Evolutionary conservation across 2,888 invertebrate genomes (phyloP).

Genomic region (Metacarcinus magister): DNA sequence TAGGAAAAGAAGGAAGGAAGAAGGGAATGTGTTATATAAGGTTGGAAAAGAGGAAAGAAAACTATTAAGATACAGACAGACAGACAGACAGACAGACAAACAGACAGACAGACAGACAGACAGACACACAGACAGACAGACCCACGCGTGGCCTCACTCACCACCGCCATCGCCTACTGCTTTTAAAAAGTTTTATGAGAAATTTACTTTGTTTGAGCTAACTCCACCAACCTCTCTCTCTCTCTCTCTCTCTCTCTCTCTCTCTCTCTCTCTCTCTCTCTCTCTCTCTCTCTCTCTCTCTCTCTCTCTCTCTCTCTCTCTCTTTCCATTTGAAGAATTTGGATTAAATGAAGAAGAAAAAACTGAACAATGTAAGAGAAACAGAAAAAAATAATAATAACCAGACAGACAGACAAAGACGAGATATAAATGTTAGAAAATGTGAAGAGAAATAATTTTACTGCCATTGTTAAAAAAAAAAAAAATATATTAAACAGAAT

Average conservation of each 20-base stretch:
- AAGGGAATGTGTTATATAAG: too few species aligned
- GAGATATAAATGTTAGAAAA: too few species aligned
- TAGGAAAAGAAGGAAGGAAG: too few species aligned
- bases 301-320: constrained; percentile 2
- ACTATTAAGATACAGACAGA: too few species aligned
- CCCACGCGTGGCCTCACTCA: too few species aligned
- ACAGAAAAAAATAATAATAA: background rate
- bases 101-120: too few species aligned
- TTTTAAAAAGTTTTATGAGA: background rate
- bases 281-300: background rate
- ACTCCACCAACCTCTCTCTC: background rate
- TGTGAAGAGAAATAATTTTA: too few species aligned
- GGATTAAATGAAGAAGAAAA: background rate
- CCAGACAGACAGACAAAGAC: background rate
- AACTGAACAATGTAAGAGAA: background rate
- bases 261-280: background rate
- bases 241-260: background rate
- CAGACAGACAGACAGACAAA: too few species aligned
- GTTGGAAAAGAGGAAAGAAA: too few species aligned
- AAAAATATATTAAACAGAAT: too few species aligned
- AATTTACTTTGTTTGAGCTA: background rate
- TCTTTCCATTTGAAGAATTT: background rate
- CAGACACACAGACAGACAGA: too few species aligned
- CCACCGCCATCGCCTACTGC: background rate
- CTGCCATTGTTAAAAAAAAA: too few species aligned